Percentiles rank a stretch among this genome's conserved stretches.
phyloP scores from a whole-genome alignment of 2,797 vertebrate genomes.

The Ptychadena robeensis region DNA sequence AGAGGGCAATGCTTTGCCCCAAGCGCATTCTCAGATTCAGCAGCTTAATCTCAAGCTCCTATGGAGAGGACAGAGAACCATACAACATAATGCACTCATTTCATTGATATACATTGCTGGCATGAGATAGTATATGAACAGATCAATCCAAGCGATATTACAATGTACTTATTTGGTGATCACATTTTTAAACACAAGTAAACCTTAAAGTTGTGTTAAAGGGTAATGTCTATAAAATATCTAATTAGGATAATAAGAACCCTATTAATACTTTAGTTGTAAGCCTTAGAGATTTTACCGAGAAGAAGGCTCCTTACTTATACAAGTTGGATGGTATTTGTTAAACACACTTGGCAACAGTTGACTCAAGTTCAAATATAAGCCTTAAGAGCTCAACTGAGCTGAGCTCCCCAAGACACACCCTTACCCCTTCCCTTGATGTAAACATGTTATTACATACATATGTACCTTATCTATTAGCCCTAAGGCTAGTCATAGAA shows the following conservation, averaged over 20 bases:
- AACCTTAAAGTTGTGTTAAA: neutral
- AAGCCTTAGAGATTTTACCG: neutral
- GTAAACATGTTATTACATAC: too few species aligned
- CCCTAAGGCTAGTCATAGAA: too few species aligned
- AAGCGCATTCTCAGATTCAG: conserved; percentile 82
- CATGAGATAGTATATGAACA: conserved; percentile 12
- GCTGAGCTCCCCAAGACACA: too few species aligned
- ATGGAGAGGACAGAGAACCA: conserved; percentile 26
- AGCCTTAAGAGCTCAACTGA: too few species aligned
- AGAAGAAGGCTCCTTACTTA: neutral
- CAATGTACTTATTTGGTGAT: neutral
- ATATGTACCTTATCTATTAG: too few species aligned
- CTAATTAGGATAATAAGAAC: too few species aligned
- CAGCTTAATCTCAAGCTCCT: conserved; percentile 21
- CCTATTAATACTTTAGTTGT: neutral
- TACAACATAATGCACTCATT: conserved; percentile 16
- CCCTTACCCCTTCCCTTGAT: too few species aligned
- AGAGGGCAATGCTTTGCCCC: conserved; percentile 85
- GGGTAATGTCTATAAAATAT: neutral
- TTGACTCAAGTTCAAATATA: too few species aligned
- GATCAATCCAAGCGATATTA: neutral
- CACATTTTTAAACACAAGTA: neutral
- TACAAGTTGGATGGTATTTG: neutral
- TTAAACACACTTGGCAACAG: neutral
- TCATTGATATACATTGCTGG: neutral